These are phyloP conservation scores for Gnatocerus cornutus DNA, from an alignment of 2,888 invertebrate species.

Conservation along the genomic window DNA sequence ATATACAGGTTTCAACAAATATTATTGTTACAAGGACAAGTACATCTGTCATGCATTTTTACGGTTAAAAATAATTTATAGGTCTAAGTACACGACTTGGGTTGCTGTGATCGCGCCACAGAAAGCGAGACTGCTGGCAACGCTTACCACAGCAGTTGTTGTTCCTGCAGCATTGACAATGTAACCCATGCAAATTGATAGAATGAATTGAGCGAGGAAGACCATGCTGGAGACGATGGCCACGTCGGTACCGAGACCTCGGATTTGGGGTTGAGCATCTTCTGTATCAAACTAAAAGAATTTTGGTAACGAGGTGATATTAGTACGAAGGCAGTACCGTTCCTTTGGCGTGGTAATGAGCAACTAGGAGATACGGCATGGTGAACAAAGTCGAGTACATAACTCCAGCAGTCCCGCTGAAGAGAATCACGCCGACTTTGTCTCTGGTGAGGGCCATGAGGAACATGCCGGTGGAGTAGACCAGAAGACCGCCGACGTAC, in stretches of 20 bases:
- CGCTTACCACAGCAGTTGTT: slow-evolving; percentile 90
- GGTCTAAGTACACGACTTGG: slow-evolving; percentile 90
- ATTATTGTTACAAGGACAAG: slow-evolving; percentile 19
- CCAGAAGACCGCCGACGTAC: slow-evolving; percentile 91
- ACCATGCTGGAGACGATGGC: slow-evolving; percentile 96
- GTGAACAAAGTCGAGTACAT: slow-evolving; percentile 99
- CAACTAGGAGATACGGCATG: slow-evolving; percentile 95
- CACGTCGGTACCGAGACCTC: slow-evolving; percentile 95
- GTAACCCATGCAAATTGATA: slow-evolving; percentile 90
- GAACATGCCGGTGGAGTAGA: slow-evolving; percentile 92
- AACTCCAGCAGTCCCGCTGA: slow-evolving; percentile 95
- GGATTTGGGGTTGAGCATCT: slow-evolving; percentile 71
- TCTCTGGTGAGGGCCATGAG: slow-evolving; percentile 87
- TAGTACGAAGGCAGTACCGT: slow-evolving; percentile 75
- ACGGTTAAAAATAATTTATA: slow-evolving; percentile 72
- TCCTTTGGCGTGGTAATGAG: slow-evolving; percentile 94
- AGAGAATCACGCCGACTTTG: slow-evolving; percentile 85
- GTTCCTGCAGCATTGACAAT: slow-evolving; percentile 87
- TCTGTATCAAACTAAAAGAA: slow-evolving; percentile 12
- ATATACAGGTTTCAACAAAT: slow-evolving; percentile 8
- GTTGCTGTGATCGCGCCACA: slow-evolving; percentile 90
- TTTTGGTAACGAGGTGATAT: not conserved
- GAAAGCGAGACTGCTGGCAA: slow-evolving; percentile 88
- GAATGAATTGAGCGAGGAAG: slow-evolving; percentile 93
- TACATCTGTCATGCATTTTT: slow-evolving; percentile 1